A percentile compares a stretch with the other conserved stretches of the same genome.
Evolutionary conservation across 1,140 invertebrate genomes (phyloP).

Genomic region (Scaptomyza hsui): DNA sequence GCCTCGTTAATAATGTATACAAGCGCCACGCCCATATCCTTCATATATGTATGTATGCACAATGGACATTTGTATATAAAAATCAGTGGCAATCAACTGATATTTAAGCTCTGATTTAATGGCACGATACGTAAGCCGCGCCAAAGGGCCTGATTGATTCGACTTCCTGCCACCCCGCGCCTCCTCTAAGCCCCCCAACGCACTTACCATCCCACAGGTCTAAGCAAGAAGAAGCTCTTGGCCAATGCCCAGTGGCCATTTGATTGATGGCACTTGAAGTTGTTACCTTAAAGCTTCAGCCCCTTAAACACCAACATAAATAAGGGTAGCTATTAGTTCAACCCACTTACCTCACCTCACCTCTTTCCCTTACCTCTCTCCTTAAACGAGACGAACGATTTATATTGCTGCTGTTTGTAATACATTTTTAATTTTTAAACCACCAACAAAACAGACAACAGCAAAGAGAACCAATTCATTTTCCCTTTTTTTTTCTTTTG

Average conservation of each 20-base stretch:
- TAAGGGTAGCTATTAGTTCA: not conserved
- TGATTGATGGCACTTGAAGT: conserved; percentile 43
- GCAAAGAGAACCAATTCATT: conserved; percentile 12
- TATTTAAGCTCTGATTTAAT: conserved; percentile 56
- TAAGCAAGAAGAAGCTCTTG: not conserved
- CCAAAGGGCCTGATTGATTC: conserved; percentile 49
- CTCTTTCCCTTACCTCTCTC: not conserved
- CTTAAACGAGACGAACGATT: conserved; percentile 25
- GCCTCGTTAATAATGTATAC: conserved; percentile 27
- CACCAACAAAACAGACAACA: not conserved
- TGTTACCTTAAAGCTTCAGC: conserved; percentile 12
- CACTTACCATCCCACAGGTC: no score
- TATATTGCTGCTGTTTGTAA: conserved; percentile 33
- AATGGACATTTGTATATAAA: not conserved
- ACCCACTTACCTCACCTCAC: not conserved
- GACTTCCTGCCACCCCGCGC: not conserved
- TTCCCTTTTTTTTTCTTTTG: conserved; percentile 1
- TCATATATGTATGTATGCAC: conserved; percentile 1
- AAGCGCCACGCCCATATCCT: conserved; percentile 21
- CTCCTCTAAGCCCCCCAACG: not conserved
- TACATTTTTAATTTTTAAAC: conserved; percentile 46
- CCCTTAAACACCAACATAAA: conserved; percentile 8
- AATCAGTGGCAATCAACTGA: conserved; percentile 49
- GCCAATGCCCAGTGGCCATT: conserved; percentile 34
- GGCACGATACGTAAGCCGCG: conserved; percentile 40